Evolutionary conservation across 2,797 vertebrate species (phyloP), one percentile per base, ranked within the genome.

Genomic region (Molothrus ater): DNA sequence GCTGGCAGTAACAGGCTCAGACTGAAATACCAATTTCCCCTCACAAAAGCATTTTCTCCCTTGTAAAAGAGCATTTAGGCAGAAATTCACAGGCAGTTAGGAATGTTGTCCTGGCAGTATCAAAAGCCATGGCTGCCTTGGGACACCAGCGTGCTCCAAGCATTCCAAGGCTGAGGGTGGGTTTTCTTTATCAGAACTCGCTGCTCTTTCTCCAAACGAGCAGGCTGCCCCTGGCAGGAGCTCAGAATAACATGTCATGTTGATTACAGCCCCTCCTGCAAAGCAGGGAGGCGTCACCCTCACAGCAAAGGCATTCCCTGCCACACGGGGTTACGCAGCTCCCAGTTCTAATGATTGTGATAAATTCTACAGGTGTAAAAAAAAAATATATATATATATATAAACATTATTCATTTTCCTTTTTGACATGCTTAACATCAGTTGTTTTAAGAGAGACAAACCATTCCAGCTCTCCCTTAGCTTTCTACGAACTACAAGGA

Each of bases 31-130:
- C 54, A 66, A 73, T 1, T 6, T 63, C 57, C 78, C 73, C 40
- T 32, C 71, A 79, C 82, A 91, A 96, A 88, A 80, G 56, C 51
- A 59, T 72, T 90, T 88, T 74, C 42, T 74, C 10, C 36, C 56
- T 65, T 43, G 5, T 36, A 43, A 74, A 68, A 54, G 74, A 42
- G 32, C 21, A n/a, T 54, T 82, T 60, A 79, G 47, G 42, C 80
- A 94, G 91, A 82, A 94, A 79, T 84, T 60, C 61, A 70, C 40
- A 53, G 68, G 53, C n/a, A 34, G 53, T 8, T 20, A 64, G 1
- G 8, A 88, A 86, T 21, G 28, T 38, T 73, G 34, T 28, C 53
- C 57, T 28, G 40, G 73, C 31, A 66, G 54, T 60, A 47, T 2
- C 74, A 19, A 24, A 50, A 71, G 57, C 14, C 17, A 26, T 2